Evolutionary conservation across 2,888 invertebrate genomes (phyloP), one percentile per base, ranked within the genome.

Genomic region (Eueremaeus valkanovi): DNA sequence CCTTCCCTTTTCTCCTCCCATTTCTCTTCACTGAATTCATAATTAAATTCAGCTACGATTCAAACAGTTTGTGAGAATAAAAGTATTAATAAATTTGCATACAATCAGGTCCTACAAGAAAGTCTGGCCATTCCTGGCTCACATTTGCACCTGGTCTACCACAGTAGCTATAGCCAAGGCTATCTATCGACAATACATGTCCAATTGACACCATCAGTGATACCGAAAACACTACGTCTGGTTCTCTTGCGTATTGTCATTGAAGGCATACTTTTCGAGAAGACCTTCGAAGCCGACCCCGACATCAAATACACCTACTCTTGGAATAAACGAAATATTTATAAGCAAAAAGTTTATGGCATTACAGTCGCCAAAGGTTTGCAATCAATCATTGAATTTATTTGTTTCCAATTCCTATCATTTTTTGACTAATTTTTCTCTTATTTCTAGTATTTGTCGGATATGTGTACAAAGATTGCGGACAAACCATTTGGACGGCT

Each of bases 261-360:
- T 80, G 96, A 97, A 84, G 98, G 98, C 13, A 93, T 95, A 75
- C 87, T 94, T 2, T 93, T 95, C 82, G 93, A 95, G 82, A 92
- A 92, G 82, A 89, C 89, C 0, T 96, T 98, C 82, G 97, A 97
- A 84, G 96, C 98, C 0, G 96, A 96, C 84, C 94, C 96, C 0
- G 90, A 93, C 45, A 93, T 99, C 79, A 96, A 95, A 82, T 96
- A 94, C 84, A 96, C 95, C 0, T 99, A 95, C 82, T 92, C 95
- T 0, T 99, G 99, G 99, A 95, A 98, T 83, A 88, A 96, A 76
- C 85, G 93, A 63, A 98, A 99, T 82, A 94, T 96, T 1, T 99
- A 98, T 84, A 88, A 93, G 51, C 97, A 98, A 85, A 88, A 95
- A 78, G 97, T 98, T 9, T 97, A 95, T 81, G 98, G 99, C 16